Evolutionary conservation across 2,797 vertebrate genomes (phyloP), one percentile per base, ranked within the genome.

Genomic region (Helostoma temminkii): DNA sequence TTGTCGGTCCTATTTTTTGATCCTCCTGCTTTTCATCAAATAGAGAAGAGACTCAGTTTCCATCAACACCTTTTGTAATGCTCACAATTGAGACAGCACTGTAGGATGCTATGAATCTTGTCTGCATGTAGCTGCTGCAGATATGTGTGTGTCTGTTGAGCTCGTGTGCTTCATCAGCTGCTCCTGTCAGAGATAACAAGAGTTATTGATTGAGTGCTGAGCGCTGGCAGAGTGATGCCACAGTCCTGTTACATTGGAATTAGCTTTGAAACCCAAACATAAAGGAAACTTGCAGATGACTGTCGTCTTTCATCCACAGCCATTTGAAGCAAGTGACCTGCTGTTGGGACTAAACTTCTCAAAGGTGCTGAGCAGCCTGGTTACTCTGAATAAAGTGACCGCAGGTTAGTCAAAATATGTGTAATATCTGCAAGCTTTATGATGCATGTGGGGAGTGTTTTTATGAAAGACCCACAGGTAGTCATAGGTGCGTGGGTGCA

Each of bases 271-370:
- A 42, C 30, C 49, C 43, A 78, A 74, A 59, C 54, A 43, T 26
- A 32, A 41, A 3, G 41, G 18, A 9, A 42, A 41, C 53, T 37
- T 41, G 24, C 62, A 9, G 42, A 45, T 76, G 47, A 18, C 24
- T 72, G 24, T 56, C 16, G 30, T 50, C 39, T 80, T 19, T 88
- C 25, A 36, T 64, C 90, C 81, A 28, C 93, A 99, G 98, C 96
- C 96, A 0, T 99, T 99, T 78, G 98, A 99, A 80, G 95, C 96
- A 93, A 96, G 96, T 93, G 98, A 99, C 88, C 94, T 99, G 82
- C 96, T 97, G 89, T 96, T 98, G 90, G 97, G 97, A 68, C 95
- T 97, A 78, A 98, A 98, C 92, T 98, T 99, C 93, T 95, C 91
- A 74, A 98, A 97, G 93, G 97, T 99, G 93, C 94, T 99, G 85